Conservation (phyloP, 2,888 invertebrate species). For the Nebria brevicollis region DNA sequence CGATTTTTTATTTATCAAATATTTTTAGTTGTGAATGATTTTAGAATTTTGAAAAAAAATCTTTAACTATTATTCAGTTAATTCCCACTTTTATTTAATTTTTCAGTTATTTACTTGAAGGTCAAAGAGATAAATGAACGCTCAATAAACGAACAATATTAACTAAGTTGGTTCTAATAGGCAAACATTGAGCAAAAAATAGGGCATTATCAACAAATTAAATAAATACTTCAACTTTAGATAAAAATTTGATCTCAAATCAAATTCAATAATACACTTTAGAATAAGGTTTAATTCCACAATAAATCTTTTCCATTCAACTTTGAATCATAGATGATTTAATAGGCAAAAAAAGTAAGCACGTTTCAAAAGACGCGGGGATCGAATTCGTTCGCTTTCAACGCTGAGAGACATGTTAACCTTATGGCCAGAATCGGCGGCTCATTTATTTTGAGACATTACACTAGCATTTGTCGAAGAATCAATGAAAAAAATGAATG, state of each 20-base stretch:
- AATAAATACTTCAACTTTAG: background rate
- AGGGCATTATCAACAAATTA: background rate
- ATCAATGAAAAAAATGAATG: too few species aligned
- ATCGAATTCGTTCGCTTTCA: too few species aligned
- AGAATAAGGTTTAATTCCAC: background rate
- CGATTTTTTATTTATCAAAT: background rate
- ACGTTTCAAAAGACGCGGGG: too few species aligned
- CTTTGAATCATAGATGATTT: background rate
- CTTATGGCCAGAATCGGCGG: too few species aligned
- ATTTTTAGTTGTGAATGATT: conserved; percentile 1
- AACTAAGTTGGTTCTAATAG: background rate
- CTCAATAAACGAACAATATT: conserved; percentile 1
- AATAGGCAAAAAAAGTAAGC: too few species aligned
- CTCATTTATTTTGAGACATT: too few species aligned
- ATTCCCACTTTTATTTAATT: conserved; percentile 1
- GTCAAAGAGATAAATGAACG: background rate
- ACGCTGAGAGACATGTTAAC: too few species aligned
- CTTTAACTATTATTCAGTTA: background rate
- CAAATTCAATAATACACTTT: background rate
- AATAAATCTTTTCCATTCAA: background rate
- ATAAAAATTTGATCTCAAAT: background rate
- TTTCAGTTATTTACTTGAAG: conserved; percentile 10
- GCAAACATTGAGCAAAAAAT: background rate
- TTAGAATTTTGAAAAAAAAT: background rate
- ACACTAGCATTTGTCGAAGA: too few species aligned